These are phyloP conservation scores for Polyploca ridens DNA, from an alignment of 2,888 invertebrate species.

Conservation along the genomic window DNA sequence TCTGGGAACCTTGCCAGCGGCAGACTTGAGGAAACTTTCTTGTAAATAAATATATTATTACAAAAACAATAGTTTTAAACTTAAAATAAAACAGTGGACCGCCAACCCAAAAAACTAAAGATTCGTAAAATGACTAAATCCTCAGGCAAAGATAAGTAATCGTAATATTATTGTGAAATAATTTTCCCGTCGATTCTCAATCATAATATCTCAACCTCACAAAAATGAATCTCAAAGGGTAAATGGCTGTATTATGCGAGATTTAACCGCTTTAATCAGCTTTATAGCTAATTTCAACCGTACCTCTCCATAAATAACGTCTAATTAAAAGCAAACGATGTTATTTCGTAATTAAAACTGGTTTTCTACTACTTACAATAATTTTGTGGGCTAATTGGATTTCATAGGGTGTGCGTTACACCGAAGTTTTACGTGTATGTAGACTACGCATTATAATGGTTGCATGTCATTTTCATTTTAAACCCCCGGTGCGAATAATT, in stretches of 20 bases:
- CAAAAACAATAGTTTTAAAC: too few species aligned
- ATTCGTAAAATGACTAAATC: too few species aligned
- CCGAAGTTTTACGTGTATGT: background rate
- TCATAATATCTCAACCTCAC: background rate
- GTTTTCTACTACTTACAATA: conserved; percentile 8
- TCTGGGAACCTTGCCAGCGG: too few species aligned
- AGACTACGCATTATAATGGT: too few species aligned
- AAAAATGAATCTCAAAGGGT: background rate
- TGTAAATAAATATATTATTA: too few species aligned
- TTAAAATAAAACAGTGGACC: background rate
- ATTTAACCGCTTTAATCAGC: background rate
- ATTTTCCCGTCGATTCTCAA: background rate
- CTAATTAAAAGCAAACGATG: conserved; percentile 9
- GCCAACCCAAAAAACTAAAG: background rate
- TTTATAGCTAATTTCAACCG: background rate
- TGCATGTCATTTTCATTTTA: too few species aligned
- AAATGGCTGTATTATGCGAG: background rate
- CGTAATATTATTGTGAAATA: background rate
- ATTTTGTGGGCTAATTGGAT: conserved; percentile 3
- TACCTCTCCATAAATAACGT: background rate
- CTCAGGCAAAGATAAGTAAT: background rate
- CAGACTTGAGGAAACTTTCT: too few species aligned
- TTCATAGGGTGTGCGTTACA: background rate
- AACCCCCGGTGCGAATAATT: too few species aligned
- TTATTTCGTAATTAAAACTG: conserved; percentile 9